Percentiles rank a stretch among this genome's conserved stretches.
Evolutionary conservation across 2,888 invertebrate genomes (phyloP).

Genomic region (Drosophila algonquin): DNA sequence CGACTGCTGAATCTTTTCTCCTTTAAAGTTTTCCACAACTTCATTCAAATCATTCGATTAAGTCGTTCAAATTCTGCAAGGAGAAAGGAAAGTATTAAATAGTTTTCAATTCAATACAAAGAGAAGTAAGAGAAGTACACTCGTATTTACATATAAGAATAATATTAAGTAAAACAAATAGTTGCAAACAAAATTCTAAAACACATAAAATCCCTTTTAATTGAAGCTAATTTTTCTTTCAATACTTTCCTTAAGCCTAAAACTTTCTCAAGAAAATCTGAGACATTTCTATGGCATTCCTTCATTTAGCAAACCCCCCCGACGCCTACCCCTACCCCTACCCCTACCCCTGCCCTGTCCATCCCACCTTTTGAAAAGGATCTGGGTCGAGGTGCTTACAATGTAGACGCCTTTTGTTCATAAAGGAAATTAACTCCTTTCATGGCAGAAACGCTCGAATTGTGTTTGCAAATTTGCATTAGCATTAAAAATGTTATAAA

Average conservation of each 20-base stretch:
- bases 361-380: background rate
- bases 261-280: background rate
- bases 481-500: slow-evolving; percentile 54
- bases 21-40: slow-evolving; percentile 40
- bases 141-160: too few relatives aligned
- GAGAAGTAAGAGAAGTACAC: too few relatives aligned
- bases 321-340: background rate
- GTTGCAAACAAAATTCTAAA: background rate
- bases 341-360: background rate
- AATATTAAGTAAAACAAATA: background rate
- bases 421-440: slow-evolving; percentile 48
- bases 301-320: background rate
- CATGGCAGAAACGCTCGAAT: slow-evolving; percentile 31
- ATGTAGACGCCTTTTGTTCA: slow-evolving; percentile 44
- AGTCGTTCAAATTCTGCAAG: slow-evolving; percentile 32
- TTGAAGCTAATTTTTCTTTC: too few relatives aligned
- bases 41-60: slow-evolving; percentile 48
- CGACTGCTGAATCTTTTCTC: slow-evolving; percentile 47
- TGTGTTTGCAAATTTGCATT: slow-evolving; percentile 5
- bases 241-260: background rate
- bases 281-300: background rate
- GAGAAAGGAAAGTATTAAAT: too few relatives aligned
- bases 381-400: background rate
- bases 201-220: too few relatives aligned
- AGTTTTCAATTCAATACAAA: background rate